Evolutionary conservation across 1,140 invertebrate species (phyloP), one percentile per base, ranked within the genome.

Genomic region (Alviniconcha marisindica): DNA sequence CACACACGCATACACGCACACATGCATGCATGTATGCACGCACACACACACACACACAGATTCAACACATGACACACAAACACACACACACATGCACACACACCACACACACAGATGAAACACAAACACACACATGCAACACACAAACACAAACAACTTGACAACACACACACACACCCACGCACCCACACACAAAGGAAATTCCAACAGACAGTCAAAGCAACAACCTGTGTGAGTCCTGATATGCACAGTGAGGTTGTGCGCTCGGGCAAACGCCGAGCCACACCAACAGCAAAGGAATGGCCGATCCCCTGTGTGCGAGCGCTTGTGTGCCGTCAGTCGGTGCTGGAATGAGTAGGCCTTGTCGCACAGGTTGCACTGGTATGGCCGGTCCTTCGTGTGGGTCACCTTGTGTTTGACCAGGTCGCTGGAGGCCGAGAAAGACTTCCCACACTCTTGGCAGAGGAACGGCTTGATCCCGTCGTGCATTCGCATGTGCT

Each of bases 171-270:
- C n/a, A n/a, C n/a, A n/a, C n/a, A n/a, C n/a, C n/a, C n/a, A n/a
- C n/a, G n/a, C n/a, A n/a, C n/a, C n/a, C n/a, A n/a, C n/a, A n/a
- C n/a, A n/a, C n/a, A n/a, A n/a, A n/a, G n/a, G n/a, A n/a, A n/a
- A n/a, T n/a, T n/a, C n/a, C n/a, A n/a, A n/a, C n/a, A n/a, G n/a
- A n/a, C 56, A 60, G 56, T 10, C 36, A 71, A 18, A 40, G 31
- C 0, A 71, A 33, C 36, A 71, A 71, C 69, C 69, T 28, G 78
- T 97, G 92, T 99, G 97, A 90, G 98, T 98, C 88, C 97, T 94
- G 69, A 98, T 94, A 93, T 98, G 97, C 92, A 98, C 98, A 33
- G 97, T 98, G 48, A 98, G 93, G 0, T 97, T 98, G 36, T 97
- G 51, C 21, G 66, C 74, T 24, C 51, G 77, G 5, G 74, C 73